Percentiles rank a stretch among this genome's conserved stretches.
phyloP scores from a whole-genome alignment of 2,797 vertebrate genomes.

The Esox masquinongy region DNA sequence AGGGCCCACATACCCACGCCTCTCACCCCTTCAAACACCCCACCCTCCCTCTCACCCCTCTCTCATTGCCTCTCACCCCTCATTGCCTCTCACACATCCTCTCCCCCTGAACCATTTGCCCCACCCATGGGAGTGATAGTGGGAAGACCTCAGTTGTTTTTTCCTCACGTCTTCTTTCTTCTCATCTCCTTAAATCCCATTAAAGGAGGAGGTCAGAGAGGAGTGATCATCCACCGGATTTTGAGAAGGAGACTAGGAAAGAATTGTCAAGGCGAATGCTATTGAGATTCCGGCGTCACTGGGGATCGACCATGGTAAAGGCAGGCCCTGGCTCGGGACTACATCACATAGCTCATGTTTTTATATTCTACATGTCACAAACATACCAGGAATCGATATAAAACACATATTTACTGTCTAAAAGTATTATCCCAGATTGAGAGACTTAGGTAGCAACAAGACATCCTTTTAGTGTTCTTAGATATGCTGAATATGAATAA shows the following conservation, averaged over 20 bases:
- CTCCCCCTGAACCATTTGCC: slow-evolving; percentile 25
- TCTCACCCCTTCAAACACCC: slow-evolving; percentile 16
- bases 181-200: slow-evolving; percentile 28
- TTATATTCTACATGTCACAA: slow-evolving; percentile 53
- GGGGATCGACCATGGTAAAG: slow-evolving; percentile 59
- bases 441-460: background rate
- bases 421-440: slow-evolving; percentile 4
- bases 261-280: no score
- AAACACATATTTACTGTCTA: slow-evolving; percentile 32
- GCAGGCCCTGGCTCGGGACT: slow-evolving; percentile 43
- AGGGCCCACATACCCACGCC: slow-evolving; percentile 66
- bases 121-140: slow-evolving; percentile 27
- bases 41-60: slow-evolving; percentile 27
- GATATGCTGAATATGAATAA: slow-evolving; percentile 19
- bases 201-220: no score
- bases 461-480: slow-evolving; percentile 39
- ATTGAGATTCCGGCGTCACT: slow-evolving; percentile 21
- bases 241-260: slow-evolving; percentile 25
- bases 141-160: background rate
- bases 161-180: no score
- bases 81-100: slow-evolving; percentile 57
- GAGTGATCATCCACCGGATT: slow-evolving; percentile 48
- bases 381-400: slow-evolving; percentile 50
- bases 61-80: slow-evolving; percentile 36
- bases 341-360: slow-evolving; percentile 38